Conservation (phyloP, 1,140 invertebrate species). For the Pristionchus pacificus region DNA sequence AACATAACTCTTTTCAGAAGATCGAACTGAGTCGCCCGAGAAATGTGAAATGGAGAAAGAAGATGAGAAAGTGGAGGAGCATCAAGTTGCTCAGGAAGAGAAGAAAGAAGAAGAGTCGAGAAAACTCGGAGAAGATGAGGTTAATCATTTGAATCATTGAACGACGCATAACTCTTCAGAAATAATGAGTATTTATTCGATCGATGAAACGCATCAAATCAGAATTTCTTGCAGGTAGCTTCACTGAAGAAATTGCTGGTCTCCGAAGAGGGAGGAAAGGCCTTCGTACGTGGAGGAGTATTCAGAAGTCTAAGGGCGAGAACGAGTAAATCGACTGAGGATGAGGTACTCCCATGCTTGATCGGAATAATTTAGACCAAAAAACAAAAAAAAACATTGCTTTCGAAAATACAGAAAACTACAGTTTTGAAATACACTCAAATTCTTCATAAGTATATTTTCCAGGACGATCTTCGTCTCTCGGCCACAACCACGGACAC, state of each 20-base stretch:
- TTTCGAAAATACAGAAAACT: no score
- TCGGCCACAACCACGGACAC: constrained; percentile 9
- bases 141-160: neutral
- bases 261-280: constrained; percentile 22
- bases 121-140: neutral
- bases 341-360: no score
- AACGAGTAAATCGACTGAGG: neutral
- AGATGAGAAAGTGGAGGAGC: constrained; percentile 5
- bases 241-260: constrained; percentile 28
- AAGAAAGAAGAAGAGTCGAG: neutral
- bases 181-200: neutral
- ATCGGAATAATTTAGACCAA: no score
- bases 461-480: constrained; percentile 3
- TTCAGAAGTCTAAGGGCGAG: neutral
- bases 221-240: constrained; percentile 3
- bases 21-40: constrained; percentile 1
- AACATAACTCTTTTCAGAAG: constrained; percentile 11
- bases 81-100: neutral
- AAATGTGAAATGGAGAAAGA: neutral
- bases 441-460: no score
- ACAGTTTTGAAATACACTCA: no score
- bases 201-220: no score
- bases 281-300: constrained; percentile 14
- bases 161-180: neutral
- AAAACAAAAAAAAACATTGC: no score